Conservation (phyloP, 1,140 invertebrate species). For the Zaprionus inermis region DNA sequence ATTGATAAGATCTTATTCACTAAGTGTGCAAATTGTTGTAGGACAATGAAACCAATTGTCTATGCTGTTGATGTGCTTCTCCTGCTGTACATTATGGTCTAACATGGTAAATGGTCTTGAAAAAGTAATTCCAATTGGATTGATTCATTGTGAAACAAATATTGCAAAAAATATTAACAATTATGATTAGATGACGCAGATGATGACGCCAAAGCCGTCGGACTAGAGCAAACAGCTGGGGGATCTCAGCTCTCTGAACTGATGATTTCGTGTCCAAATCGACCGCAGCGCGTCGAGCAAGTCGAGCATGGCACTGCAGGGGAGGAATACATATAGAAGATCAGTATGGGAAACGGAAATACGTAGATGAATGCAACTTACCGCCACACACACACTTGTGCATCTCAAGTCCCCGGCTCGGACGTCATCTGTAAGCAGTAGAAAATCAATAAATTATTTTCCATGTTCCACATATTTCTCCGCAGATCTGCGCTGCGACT, state of each 20-base stretch:
- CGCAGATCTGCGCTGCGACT: not conserved
- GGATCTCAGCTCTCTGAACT: not conserved
- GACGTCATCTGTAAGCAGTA: constrained; percentile 63
- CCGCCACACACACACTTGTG: constrained; percentile 29
- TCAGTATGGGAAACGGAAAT: constrained; percentile 32
- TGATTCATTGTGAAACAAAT: constrained; percentile 69
- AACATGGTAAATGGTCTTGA: constrained; percentile 34
- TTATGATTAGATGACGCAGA: constrained; percentile 73
- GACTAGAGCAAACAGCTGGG: not conserved
- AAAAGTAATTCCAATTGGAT: constrained; percentile 41
- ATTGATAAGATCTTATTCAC: constrained; percentile 67
- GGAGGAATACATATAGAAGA: not conserved
- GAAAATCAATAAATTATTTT: constrained; percentile 29
- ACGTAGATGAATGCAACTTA: constrained; percentile 47
- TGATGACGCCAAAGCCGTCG: constrained; percentile 59
- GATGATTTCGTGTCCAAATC: constrained; percentile 38
- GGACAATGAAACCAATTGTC: constrained; percentile 57
- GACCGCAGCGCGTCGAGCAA: constrained; percentile 10
- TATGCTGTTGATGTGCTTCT: constrained; percentile 22
- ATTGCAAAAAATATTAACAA: constrained; percentile 57
- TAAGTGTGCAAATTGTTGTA: constrained; percentile 65
- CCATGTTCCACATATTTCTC: constrained; percentile 7
- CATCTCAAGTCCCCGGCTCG: constrained; percentile 50
- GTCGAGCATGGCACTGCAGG: constrained; percentile 41
- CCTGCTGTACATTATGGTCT: constrained; percentile 77